Conservation (phyloP, 2,888 invertebrate species). For the Andrena dorsata region DNA sequence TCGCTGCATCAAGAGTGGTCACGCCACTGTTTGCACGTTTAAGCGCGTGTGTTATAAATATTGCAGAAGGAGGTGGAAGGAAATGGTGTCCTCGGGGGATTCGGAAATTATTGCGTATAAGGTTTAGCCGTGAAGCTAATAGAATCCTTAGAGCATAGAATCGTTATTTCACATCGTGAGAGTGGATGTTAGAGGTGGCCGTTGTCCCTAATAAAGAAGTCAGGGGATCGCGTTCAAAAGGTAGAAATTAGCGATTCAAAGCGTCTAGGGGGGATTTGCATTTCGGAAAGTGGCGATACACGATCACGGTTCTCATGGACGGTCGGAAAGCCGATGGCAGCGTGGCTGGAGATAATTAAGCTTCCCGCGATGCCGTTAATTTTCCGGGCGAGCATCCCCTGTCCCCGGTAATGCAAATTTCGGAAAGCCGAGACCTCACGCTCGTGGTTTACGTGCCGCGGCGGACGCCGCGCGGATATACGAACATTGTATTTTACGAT, state of each 20-base stretch:
- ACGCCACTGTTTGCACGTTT: too few relatives aligned
- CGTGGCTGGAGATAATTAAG: slow-evolving; percentile 47
- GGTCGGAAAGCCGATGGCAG: slow-evolving; percentile 13
- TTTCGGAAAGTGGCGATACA: slow-evolving; percentile 31
- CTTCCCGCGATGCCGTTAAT: slow-evolving; percentile 37
- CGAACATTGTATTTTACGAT: slow-evolving; percentile 65
- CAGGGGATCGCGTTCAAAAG: not conserved
- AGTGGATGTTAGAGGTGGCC: not conserved
- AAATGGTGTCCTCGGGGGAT: too few relatives aligned
- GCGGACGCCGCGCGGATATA: slow-evolving; percentile 25
- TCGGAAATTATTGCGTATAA: too few relatives aligned
- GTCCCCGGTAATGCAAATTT: slow-evolving; percentile 58
- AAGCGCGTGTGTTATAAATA: too few relatives aligned
- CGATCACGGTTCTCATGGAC: slow-evolving; percentile 14
- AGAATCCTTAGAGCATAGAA: not conserved
- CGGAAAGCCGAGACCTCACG: slow-evolving; percentile 37
- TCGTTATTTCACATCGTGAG: slow-evolving; percentile 7
- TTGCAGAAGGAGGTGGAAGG: too few relatives aligned
- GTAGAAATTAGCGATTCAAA: slow-evolving; percentile 30
- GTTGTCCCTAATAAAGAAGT: slow-evolving; percentile 25
- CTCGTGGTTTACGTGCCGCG: slow-evolving; percentile 32
- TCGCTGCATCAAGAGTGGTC: too few relatives aligned
- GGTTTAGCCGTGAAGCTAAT: too few relatives aligned
- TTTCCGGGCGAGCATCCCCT: slow-evolving; percentile 31
- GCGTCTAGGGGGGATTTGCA: slow-evolving; percentile 35